Evolutionary conservation across 2,797 vertebrate genomes (phyloP).

Genomic region (Euthynnus affinis): DNA sequence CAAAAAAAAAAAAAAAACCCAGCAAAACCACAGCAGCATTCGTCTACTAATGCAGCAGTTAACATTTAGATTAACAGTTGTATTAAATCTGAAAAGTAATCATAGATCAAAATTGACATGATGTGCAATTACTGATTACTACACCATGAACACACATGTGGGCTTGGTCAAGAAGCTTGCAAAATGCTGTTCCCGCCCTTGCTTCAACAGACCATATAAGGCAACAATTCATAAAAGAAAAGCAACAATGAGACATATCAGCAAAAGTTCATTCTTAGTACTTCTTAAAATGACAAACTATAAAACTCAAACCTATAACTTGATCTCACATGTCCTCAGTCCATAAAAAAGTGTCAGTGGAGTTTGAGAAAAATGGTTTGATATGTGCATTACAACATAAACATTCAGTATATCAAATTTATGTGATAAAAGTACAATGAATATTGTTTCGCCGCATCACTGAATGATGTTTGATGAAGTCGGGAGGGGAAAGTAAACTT

Average conservation of each 20-base stretch:
- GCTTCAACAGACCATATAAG: constrained; percentile 85
- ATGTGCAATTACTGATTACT: constrained; percentile 68
- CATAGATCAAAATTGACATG: constrained; percentile 43
- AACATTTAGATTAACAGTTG: neutral
- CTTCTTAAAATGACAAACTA: constrained; percentile 9
- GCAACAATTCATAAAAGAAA: constrained; percentile 80
- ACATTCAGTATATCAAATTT: neutral
- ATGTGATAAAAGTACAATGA: neutral
- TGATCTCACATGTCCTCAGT: constrained; percentile 6
- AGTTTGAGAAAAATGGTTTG: constrained; percentile 7
- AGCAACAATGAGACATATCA: constrained; percentile 57
- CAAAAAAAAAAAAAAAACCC: neutral
- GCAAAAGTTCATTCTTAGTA: constrained; percentile 16
- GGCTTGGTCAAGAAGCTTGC: constrained; percentile 85
- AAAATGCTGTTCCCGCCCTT: constrained; percentile 85
- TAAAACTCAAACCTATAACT: constrained; percentile 5
- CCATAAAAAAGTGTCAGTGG: neutral
- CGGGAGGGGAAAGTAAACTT: neutral
- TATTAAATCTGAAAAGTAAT: constrained; percentile 2
- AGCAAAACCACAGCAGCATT: constrained; percentile 6
- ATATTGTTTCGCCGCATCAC: neutral
- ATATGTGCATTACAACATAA: neutral
- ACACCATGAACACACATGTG: constrained; percentile 77
- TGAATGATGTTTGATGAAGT: neutral
- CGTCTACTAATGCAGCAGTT: constrained; percentile 9